phyloP scores from a whole-genome alignment of 2,113 vertebrate genomes.

The Pseudonaja textilis region DNA sequence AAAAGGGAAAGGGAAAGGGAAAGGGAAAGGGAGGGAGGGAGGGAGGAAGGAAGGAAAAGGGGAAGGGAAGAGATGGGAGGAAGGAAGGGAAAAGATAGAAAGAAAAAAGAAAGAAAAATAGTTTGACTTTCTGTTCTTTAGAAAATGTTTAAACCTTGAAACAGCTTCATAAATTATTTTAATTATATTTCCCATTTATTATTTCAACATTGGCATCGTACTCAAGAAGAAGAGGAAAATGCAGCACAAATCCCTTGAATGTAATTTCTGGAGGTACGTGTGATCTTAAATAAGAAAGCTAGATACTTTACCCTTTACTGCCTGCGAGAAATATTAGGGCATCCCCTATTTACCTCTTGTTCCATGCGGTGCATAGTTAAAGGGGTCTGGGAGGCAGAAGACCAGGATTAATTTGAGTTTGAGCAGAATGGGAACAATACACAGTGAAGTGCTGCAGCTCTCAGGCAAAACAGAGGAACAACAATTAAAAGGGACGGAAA shows the following conservation, averaged over 20 bases:
- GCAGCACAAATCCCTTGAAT: background rate
- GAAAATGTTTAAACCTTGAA: background rate
- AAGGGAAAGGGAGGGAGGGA: background rate
- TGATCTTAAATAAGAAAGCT: background rate
- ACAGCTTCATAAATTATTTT: background rate
- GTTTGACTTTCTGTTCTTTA: background rate
- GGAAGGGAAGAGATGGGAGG: background rate
- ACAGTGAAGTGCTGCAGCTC: constrained; percentile 84
- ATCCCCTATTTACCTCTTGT: constrained; percentile 50
- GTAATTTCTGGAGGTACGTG: background rate
- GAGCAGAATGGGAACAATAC: constrained; percentile 75
- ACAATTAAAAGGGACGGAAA: constrained; percentile 72
- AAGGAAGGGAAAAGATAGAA: background rate
- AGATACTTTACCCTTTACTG: constrained; percentile 43
- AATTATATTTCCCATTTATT: background rate
- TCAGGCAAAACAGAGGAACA: constrained; percentile 81
- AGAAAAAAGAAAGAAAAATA: background rate
- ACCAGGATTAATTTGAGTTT: constrained; percentile 74
- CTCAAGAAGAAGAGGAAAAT: no score
- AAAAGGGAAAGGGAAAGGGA: no score
- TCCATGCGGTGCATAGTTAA: constrained; percentile 17
- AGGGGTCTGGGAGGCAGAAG: constrained; percentile 34
- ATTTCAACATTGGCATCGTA: background rate
- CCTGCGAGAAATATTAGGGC: constrained; percentile 52
- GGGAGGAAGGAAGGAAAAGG: background rate